Conservation (phyloP, 2,113 vertebrate species). For the Axis porcinus region DNA sequence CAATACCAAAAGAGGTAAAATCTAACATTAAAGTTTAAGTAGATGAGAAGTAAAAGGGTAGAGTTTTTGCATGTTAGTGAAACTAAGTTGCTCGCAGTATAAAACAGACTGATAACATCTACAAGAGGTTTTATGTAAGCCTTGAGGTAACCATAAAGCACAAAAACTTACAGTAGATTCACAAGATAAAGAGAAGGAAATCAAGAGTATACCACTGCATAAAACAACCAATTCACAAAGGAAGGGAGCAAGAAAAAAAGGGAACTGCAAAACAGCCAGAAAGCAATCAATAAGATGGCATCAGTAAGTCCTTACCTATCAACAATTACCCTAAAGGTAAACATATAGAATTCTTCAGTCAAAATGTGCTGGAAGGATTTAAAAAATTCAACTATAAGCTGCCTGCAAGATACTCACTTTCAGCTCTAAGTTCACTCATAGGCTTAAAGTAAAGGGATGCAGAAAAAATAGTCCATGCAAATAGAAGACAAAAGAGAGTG, state of each 20-base stretch:
- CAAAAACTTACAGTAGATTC: neutral
- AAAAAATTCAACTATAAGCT: neutral
- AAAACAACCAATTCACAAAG: neutral
- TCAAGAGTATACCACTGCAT: neutral
- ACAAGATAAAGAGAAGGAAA: neutral
- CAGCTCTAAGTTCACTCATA: neutral
- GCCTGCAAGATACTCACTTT: neutral
- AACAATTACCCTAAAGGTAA: neutral
- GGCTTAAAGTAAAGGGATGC: neutral
- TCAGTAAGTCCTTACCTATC: neutral
- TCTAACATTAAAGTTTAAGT: neutral
- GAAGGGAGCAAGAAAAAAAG: neutral
- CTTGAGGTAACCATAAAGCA: neutral
- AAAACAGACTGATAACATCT: neutral
- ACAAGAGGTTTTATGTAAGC: neutral
- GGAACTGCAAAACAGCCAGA: neutral
- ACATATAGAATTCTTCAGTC: neutral
- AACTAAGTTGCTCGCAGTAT: neutral
- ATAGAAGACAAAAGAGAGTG: neutral
- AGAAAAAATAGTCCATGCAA: neutral
- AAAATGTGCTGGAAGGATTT: neutral
- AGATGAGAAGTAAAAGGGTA: neutral
- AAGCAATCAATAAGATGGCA: neutral
- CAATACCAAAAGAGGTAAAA: neutral
- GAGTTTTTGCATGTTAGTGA: neutral